Evolutionary conservation across 2,113 vertebrate species (phyloP).

Genomic region (Dipodomys merriami): DNA sequence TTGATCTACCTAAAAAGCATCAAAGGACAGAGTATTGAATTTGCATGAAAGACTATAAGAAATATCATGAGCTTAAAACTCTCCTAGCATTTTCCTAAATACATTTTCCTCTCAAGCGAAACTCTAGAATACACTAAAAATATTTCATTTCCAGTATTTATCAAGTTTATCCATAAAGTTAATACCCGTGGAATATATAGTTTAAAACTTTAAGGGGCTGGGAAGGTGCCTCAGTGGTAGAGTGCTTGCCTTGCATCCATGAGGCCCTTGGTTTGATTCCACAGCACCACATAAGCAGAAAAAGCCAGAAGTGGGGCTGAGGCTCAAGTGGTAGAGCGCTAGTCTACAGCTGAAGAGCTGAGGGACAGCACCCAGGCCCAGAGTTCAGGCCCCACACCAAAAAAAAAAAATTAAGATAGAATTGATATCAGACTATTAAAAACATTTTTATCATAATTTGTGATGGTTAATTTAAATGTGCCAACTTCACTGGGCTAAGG

Average conservation of each 20-base stretch:
- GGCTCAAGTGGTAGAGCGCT: too few relatives aligned
- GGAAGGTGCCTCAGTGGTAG: too few relatives aligned
- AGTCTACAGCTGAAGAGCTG: too few relatives aligned
- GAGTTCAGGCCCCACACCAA: too few relatives aligned
- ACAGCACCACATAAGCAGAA: too few relatives aligned
- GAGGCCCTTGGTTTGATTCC: too few relatives aligned
- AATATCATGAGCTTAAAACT: not conserved
- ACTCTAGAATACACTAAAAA: not conserved
- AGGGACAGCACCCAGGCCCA: too few relatives aligned
- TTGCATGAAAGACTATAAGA: slow-evolving; percentile 19
- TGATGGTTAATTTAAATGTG: not conserved
- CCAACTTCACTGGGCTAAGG: not conserved
- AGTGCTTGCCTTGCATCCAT: too few relatives aligned
- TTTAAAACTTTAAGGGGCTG: not conserved
- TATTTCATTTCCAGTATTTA: not conserved
- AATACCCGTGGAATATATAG: not conserved
- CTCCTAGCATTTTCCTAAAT: not conserved
- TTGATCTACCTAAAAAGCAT: slow-evolving; percentile 26
- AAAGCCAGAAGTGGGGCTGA: too few relatives aligned
- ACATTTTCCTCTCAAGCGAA: slow-evolving; percentile 21
- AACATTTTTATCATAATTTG: not conserved
- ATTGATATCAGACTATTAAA: not conserved
- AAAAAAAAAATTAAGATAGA: not conserved
- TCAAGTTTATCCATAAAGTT: not conserved
- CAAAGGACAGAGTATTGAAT: not conserved